phyloP scores from a whole-genome alignment of 64 coral and sea anemone genomes.

The Dendrophyllia cribrosa region DNA sequence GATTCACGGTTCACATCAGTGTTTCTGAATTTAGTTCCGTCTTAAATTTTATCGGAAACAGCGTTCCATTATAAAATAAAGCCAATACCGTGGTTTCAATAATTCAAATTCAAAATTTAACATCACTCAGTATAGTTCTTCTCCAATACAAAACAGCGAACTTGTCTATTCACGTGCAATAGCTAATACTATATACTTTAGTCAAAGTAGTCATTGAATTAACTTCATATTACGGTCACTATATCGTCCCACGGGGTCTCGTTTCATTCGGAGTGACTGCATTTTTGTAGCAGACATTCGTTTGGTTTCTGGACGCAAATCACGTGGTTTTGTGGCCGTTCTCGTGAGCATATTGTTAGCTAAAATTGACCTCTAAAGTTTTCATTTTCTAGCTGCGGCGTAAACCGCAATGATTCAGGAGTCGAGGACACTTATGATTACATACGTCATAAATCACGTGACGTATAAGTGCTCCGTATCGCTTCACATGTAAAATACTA shows the following conservation, averaged over 20 bases:
- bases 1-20: too few relatives aligned
- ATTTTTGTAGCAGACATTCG: neutral
- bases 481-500: too few relatives aligned
- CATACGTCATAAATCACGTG: conserved; percentile 5
- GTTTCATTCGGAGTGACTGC: too few relatives aligned
- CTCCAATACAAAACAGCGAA: neutral
- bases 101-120: neutral
- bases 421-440: neutral
- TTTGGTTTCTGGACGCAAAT: neutral
- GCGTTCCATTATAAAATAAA: neutral
- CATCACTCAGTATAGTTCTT: neutral
- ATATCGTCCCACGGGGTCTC: neutral
- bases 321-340: too few relatives aligned
- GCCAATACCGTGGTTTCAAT: neutral
- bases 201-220: neutral
- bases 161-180: neutral
- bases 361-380: neutral
- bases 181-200: neutral
- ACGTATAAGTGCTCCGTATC: neutral
- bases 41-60: too few relatives aligned
- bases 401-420: too few relatives aligned
- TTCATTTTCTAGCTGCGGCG: neutral
- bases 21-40: too few relatives aligned
- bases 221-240: neutral
- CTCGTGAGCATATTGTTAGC: neutral